These are phyloP conservation scores for Lytechinus pictus DNA, from an alignment of 35 echinoderm and acorn worm genomes.

Conservation along the genomic window DNA sequence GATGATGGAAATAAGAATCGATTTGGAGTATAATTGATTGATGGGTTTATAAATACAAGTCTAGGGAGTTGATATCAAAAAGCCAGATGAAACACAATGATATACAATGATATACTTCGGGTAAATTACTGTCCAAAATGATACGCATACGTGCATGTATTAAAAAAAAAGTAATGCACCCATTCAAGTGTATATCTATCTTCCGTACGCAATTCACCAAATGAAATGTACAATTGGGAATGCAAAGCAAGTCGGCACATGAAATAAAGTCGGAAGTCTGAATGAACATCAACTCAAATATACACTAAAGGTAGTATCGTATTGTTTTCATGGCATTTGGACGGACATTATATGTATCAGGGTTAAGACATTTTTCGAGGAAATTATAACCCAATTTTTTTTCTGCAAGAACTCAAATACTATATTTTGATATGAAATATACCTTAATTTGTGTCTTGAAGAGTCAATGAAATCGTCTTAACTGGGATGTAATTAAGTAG, in stretches of 20 bases:
- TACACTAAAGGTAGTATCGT: too few species aligned
- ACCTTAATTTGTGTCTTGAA: too few species aligned
- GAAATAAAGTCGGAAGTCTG: neutral
- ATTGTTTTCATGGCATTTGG: too few species aligned
- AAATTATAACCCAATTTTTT: too few species aligned
- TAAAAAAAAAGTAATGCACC: neutral
- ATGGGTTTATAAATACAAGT: neutral
- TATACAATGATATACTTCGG: neutral
- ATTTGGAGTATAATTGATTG: neutral
- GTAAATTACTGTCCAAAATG: neutral
- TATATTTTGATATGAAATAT: too few species aligned
- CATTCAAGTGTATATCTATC: neutral
- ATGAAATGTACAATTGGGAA: slow-evolving; percentile 3
- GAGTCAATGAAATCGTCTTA: too few species aligned
- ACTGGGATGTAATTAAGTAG: too few species aligned
- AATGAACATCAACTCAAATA: too few species aligned
- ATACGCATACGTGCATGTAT: neutral
- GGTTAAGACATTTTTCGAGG: too few species aligned
- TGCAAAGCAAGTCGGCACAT: neutral
- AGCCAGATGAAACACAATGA: neutral
- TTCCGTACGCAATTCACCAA: too few species aligned
- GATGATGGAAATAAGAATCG: neutral
- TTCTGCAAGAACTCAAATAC: too few species aligned
- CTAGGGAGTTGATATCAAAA: neutral
- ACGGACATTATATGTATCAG: too few species aligned